Percentiles rank a stretch among this genome's conserved stretches.
Conservation (phyloP, 2,113 vertebrate species). For the Macrotis lagotis region DNA sequence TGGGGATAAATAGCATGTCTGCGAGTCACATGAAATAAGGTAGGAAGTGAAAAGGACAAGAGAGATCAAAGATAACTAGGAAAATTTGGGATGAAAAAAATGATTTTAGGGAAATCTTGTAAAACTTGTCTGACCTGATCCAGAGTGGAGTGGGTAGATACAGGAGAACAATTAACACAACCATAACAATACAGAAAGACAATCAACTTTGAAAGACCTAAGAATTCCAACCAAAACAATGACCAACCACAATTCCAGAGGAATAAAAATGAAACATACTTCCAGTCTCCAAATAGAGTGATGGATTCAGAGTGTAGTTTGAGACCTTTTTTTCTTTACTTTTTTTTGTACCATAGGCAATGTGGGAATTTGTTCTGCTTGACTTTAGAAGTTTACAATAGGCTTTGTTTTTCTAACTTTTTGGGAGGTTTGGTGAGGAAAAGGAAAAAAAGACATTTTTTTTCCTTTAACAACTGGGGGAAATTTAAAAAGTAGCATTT, state of each 20-base stretch:
- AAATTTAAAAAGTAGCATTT: background rate
- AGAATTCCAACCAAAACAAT: background rate
- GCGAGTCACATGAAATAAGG: background rate
- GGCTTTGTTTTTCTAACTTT: background rate
- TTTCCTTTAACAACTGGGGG: background rate
- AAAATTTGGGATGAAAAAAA: background rate
- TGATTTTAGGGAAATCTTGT: background rate
- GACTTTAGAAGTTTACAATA: background rate
- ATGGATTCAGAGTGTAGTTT: background rate
- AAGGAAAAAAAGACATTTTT: too few species aligned
- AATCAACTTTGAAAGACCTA: background rate
- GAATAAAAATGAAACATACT: background rate
- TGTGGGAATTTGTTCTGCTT: background rate
- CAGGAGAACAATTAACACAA: background rate
- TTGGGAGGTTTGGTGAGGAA: background rate
- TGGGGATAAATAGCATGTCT: background rate
- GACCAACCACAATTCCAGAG: background rate
- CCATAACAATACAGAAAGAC: background rate
- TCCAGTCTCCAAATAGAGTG: background rate
- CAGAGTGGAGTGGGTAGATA: background rate
- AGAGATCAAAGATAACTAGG: background rate
- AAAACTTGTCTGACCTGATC: background rate
- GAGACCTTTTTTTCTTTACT: background rate
- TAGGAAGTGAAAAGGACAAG: background rate
- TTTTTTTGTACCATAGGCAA: background rate